A percentile compares a stretch with the other conserved stretches of the same genome.
phyloP scores from a whole-genome alignment of 2,113 vertebrate genomes.

The Dicrurus megarhynchus region DNA sequence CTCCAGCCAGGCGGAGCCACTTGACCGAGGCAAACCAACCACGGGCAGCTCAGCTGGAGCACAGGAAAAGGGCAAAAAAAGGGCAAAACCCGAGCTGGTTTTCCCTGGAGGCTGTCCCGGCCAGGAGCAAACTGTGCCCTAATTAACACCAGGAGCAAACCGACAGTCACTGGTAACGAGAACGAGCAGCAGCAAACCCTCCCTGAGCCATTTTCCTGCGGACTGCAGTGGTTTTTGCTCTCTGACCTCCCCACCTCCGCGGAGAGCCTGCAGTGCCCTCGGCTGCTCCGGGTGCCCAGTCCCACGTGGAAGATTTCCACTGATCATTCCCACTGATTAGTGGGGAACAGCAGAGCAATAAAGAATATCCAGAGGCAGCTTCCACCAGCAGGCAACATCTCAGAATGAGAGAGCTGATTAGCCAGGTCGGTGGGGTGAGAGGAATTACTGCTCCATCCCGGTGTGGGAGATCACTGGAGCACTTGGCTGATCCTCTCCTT shows the following conservation, averaged over 20 bases:
- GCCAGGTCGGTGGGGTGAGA: constrained; percentile 40
- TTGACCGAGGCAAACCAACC: neutral
- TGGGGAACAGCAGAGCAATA: constrained; percentile 41
- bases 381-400: neutral
- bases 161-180: too few species aligned
- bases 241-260: neutral
- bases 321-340: constrained; percentile 1
- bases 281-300: neutral
- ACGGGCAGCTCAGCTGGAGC: neutral
- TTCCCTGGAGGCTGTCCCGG: neutral
- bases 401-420: constrained; percentile 21
- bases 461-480: constrained; percentile 28
- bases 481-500: neutral
- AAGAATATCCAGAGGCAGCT: constrained; percentile 44
- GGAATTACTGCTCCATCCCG: constrained; percentile 49
- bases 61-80: neutral
- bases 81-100: neutral
- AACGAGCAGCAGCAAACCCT: neutral
- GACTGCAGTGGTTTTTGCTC: neutral
- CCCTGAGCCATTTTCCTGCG: neutral
- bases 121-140: neutral
- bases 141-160: neutral
- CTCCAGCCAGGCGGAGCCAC: neutral
- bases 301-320: too few species aligned
- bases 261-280: neutral